Evolutionary conservation across 37 sponge, comb jelly and placozoan genomes (phyloP), one percentile per base, ranked within the genome.

Genomic region (Geodia barretti): DNA sequence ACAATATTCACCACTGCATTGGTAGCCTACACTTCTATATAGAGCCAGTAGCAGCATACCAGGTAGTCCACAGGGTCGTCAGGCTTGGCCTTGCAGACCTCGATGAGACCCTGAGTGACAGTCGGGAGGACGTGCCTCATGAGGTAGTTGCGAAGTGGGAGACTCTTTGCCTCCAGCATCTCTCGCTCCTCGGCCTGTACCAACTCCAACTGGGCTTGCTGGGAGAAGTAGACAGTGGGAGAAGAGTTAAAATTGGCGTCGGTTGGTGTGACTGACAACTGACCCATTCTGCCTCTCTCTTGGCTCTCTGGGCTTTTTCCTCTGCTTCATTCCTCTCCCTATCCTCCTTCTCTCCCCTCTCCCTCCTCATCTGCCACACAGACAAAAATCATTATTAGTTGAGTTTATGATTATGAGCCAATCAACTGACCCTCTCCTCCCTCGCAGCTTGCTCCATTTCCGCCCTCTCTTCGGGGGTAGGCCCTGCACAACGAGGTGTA

Each of bases 81-180:
- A 31, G 97, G 97, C 60, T 88, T 73, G 39, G 91, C 89, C 59
- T 93, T 96, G 79, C 93, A 88, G 1, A 87, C 88, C 64, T 96
- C 97, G 26, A 93, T 84, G 21, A 96, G 86, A 2, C 94, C 97
- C 61, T 90, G 74, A 34, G 89, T 93, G 34, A 96, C 83, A 21
- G 94, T 97, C n/a, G 97, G 97, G 92, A 97, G 91, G 41, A 97
- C 94, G 74, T 93, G 86, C 23, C 78, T 82, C 92, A 93, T 96
- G 26, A 96, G 90, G 72, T 91, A 93, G 84, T 93, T 96, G 1
- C 94, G 39, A 3, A 96, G 85, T 35, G 97, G 94, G 67, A 87
- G 79, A n/a, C 86, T 79, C 69, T 88, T 91, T 20, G 84, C 65
- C 74, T 93, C 89, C 25, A 96, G 70, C 78, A 87, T 83, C 66